A percentile compares a stretch with the other conserved stretches of the same genome.
These are phyloP conservation scores for Brachionus asplanchnoidis DNA, from an alignment of 1,140 invertebrate species.

Conservation along the genomic window DNA sequence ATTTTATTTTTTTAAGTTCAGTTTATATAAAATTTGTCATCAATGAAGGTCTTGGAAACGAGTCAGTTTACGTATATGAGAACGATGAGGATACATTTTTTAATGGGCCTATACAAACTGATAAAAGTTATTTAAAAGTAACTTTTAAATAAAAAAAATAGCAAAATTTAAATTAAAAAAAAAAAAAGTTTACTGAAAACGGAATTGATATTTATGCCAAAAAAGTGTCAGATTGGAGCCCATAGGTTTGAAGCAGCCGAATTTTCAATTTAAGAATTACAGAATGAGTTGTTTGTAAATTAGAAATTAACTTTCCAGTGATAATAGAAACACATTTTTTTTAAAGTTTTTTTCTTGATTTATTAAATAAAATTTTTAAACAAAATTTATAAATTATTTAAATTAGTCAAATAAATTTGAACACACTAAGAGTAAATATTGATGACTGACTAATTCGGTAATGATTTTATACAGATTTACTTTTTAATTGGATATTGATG, in stretches of 20 bases:
- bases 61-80: neutral
- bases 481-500: constrained; percentile 21
- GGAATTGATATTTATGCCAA: constrained; percentile 23
- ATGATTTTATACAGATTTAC: neutral
- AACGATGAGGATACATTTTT: neutral
- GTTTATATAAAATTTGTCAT: constrained; percentile 23
- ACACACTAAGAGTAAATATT: neutral
- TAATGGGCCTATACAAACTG: constrained; percentile 21
- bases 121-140: constrained; percentile 36
- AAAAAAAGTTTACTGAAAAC: constrained; percentile 7
- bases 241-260: neutral
- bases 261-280: neutral
- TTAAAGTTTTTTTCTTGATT: neutral
- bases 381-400: neutral
- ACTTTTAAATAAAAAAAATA: neutral
- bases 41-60: neutral
- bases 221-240: constrained; percentile 3
- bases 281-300: neutral
- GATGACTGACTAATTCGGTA: neutral
- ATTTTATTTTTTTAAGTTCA: constrained; percentile 2
- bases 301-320: neutral
- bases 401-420: neutral
- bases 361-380: neutral
- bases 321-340: neutral
- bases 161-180: neutral